A percentile compares a stretch with the other conserved stretches of the same genome.
Conservation (phyloP, 1,140 invertebrate species). For the Atopsyche davidsoni region DNA sequence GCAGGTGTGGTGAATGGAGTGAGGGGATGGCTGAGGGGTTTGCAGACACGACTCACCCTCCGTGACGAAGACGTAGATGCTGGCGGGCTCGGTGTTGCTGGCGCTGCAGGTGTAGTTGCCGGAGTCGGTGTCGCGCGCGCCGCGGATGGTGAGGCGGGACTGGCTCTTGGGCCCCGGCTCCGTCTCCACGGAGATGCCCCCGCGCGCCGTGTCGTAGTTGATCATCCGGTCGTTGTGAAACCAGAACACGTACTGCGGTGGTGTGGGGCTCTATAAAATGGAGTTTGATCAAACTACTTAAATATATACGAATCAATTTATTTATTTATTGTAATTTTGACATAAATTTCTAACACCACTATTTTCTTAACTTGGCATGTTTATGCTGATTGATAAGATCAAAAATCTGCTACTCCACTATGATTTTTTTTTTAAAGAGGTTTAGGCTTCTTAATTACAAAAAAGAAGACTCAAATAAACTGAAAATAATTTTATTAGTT, state of each 20-base stretch:
- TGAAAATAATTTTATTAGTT: too few species aligned
- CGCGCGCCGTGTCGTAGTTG: slow-evolving; percentile 81
- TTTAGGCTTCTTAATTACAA: too few species aligned
- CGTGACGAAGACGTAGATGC: slow-evolving; percentile 83
- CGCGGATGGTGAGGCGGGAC: slow-evolving; percentile 73
- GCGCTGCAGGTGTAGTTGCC: slow-evolving; percentile 89
- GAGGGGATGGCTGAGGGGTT: background rate
- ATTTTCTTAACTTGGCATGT: background rate
- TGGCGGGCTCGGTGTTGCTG: slow-evolving; percentile 81
- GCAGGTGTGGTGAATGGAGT: slow-evolving; percentile 87
- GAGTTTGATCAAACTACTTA: background rate
- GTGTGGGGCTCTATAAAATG: slow-evolving; percentile 73
- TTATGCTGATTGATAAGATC: too few species aligned
- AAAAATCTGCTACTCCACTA: too few species aligned
- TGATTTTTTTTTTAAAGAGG: too few species aligned
- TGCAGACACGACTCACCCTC: slow-evolving; percentile 61
- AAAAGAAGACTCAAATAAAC: too few species aligned
- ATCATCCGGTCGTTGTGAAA: slow-evolving; percentile 89
- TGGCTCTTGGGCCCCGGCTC: slow-evolving; percentile 77
- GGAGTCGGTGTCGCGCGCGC: slow-evolving; percentile 77
- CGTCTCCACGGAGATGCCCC: slow-evolving; percentile 79
- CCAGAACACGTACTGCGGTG: slow-evolving; percentile 87
- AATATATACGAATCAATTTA: background rate
- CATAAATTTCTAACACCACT: background rate
- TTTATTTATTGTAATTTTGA: background rate